Percentiles rank a stretch among this genome's conserved stretches.
phyloP scores from a whole-genome alignment of 2,113 vertebrate genomes.

The Tragelaphus strepsiceros region DNA sequence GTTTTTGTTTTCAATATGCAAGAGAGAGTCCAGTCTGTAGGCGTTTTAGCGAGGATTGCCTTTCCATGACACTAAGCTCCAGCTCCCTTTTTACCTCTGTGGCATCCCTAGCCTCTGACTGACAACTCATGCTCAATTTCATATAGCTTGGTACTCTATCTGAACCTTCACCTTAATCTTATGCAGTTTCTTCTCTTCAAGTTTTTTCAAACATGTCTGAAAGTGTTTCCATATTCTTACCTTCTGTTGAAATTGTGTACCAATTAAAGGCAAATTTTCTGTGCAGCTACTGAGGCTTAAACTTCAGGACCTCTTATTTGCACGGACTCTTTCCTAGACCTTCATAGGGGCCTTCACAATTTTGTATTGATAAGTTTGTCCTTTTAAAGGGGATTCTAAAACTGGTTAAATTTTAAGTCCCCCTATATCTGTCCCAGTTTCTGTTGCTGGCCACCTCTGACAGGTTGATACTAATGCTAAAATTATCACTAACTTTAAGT shows the following conservation, averaged over 20 bases:
- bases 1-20: background rate
- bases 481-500: background rate
- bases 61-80: background rate
- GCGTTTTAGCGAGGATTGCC: too few relatives aligned
- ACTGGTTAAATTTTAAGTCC: background rate
- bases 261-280: background rate
- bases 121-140: background rate
- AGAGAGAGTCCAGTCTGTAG: background rate
- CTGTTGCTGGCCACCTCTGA: background rate
- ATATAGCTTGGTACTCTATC: background rate
- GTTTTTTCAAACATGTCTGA: background rate
- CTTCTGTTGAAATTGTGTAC: background rate
- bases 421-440: background rate
- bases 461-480: background rate
- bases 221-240: background rate
- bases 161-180: background rate
- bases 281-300: background rate
- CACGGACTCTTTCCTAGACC: background rate
- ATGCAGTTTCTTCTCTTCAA: background rate
- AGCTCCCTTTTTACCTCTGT: background rate
- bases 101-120: background rate
- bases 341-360: background rate
- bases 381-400: background rate
- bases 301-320: background rate
- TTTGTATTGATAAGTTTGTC: background rate